Evolutionary conservation across 2,888 invertebrate genomes (phyloP).

Genomic region (Dolomedes plantarius): DNA sequence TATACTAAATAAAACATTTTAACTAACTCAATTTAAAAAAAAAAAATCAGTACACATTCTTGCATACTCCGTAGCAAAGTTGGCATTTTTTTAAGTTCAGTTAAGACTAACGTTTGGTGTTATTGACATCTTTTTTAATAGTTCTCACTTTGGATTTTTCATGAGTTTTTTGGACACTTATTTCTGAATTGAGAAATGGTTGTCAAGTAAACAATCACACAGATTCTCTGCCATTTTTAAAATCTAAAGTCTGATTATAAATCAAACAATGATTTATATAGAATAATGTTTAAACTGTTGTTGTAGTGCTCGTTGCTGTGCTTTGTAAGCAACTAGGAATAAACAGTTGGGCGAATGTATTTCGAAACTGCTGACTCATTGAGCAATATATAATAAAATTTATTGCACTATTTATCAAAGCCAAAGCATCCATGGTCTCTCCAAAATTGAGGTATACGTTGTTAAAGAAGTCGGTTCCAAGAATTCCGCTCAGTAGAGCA

Average conservation of each 20-base stretch:
- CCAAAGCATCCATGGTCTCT: slow-evolving; percentile 92
- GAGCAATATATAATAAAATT: slow-evolving; percentile 95
- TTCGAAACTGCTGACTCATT: slow-evolving; percentile 94
- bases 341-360: slow-evolving; percentile 81
- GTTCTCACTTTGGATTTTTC: too few relatives aligned
- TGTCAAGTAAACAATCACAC: too few relatives aligned
- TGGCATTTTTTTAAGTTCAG: too few relatives aligned
- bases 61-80: too few relatives aligned
- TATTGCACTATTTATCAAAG: slow-evolving; percentile 92
- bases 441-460: slow-evolving; percentile 80
- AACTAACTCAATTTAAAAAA: background rate
- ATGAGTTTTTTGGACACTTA: too few relatives aligned
- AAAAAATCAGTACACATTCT: too few relatives aligned
- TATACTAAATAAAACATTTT: background rate
- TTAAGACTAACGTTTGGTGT: too few relatives aligned
- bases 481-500: slow-evolving; percentile 86
- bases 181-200: too few relatives aligned
- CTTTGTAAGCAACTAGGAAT: slow-evolving; percentile 77
- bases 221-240: too few relatives aligned
- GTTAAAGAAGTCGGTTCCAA: slow-evolving; percentile 83
- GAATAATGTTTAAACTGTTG: slow-evolving; percentile 34
- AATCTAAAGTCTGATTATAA: too few relatives aligned
- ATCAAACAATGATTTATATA: too few relatives aligned
- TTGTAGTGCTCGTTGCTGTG: slow-evolving; percentile 12
- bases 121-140: too few relatives aligned